A percentile compares a stretch with the other conserved stretches of the same genome.
phyloP scores from a whole-genome alignment of 2,888 invertebrate genomes.

The Sarcophaga variegata region DNA sequence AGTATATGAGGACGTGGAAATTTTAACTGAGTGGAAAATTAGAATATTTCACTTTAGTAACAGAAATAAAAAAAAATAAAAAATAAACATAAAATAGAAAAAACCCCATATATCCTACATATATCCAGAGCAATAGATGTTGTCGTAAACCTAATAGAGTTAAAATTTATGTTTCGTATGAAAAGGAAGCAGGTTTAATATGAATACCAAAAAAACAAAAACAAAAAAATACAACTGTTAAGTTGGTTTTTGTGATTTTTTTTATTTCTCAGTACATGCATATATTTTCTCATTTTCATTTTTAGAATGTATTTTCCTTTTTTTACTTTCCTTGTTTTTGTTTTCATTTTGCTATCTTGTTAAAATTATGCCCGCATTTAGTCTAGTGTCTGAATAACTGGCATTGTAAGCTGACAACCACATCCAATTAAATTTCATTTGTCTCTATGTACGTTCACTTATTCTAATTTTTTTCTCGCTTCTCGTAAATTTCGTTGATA shows the following conservation, averaged over 20 bases:
- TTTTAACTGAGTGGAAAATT: conserved; percentile 58
- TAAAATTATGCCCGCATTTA: conserved; percentile 48
- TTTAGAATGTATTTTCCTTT: neutral
- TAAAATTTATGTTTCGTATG: conserved; percentile 33
- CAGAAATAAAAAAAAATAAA: neutral
- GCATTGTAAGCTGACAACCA: conserved; percentile 61
- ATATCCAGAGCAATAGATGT: neutral
- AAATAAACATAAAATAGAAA: neutral
- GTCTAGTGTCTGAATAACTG: conserved; percentile 43
- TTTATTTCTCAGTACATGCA: conserved; percentile 2
- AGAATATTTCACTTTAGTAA: conserved; percentile 52
- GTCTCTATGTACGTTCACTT: neutral
- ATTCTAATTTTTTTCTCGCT: conserved; percentile 36
- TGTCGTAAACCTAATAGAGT: neutral
- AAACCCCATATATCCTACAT: neutral
- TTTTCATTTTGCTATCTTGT: conserved; percentile 28
- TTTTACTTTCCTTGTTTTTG: neutral
- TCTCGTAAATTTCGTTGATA: neutral
- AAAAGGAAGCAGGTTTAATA: conserved; percentile 22
- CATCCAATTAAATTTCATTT: conserved; percentile 72
- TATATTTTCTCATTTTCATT: neutral
- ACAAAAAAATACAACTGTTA: neutral
- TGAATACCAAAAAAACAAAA: neutral
- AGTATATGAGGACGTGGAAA: conserved; percentile 34
- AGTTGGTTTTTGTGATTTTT: conserved; percentile 1